These are phyloP conservation scores for Tenthredo livida DNA, from an alignment of 2,888 invertebrate genomes.

Conservation along the genomic window DNA sequence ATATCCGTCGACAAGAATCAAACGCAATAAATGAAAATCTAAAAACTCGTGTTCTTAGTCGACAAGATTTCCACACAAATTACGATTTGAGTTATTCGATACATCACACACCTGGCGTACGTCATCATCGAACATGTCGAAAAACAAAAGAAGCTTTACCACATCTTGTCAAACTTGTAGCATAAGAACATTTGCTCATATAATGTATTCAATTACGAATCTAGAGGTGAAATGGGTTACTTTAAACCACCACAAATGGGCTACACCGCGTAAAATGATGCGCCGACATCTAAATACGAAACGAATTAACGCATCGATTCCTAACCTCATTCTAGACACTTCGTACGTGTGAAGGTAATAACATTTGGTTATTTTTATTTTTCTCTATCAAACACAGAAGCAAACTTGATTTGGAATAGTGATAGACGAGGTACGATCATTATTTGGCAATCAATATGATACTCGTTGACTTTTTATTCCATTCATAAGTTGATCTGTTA, in stretches of 20 bases:
- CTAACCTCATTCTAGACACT: conserved; percentile 16
- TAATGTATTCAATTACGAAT: neutral
- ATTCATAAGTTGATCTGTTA: neutral
- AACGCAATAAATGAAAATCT: neutral
- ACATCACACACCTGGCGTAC: neutral
- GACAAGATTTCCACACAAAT: neutral
- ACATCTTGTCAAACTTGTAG: neutral
- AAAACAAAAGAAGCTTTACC: neutral
- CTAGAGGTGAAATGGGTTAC: neutral
- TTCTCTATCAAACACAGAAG: neutral
- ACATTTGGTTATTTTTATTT: neutral
- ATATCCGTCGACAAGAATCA: neutral
- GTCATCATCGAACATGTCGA: neutral
- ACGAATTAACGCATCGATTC: neutral
- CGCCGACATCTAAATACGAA: neutral
- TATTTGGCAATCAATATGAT: neutral
- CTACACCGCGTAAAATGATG: neutral
- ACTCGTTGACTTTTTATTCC: neutral
- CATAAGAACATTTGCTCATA: neutral
- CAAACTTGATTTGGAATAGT: neutral
- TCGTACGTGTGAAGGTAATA: neutral
- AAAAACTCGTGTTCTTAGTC: neutral
- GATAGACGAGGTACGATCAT: neutral
- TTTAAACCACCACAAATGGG: neutral
- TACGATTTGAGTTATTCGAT: neutral